phyloP scores from a whole-genome alignment of 1,140 invertebrate species.

The Colletes gigas region DNA sequence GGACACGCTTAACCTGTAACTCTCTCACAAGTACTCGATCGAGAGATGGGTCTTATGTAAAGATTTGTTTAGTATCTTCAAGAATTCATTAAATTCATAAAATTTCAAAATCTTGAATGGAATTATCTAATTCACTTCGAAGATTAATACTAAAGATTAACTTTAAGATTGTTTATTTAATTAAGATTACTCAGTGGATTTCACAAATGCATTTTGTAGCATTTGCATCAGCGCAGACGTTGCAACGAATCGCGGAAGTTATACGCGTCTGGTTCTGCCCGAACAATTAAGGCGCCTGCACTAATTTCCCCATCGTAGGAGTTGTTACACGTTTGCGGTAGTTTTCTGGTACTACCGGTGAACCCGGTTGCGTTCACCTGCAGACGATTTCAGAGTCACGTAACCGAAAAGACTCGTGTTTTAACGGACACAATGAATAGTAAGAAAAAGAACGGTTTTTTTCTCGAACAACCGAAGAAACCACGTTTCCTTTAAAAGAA shows the following conservation, averaged over 20 bases:
- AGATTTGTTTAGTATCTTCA: too few relatives aligned
- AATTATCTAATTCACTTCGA: too few relatives aligned
- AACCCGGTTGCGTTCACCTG: not conserved
- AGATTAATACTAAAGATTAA: too few relatives aligned
- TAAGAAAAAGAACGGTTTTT: slow-evolving; percentile 4
- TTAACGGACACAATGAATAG: slow-evolving; percentile 3
- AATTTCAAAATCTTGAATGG: too few relatives aligned
- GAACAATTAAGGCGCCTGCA: slow-evolving; percentile 64
- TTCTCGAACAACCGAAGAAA: not conserved
- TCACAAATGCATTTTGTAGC: slow-evolving; percentile 24
- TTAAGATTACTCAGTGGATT: slow-evolving; percentile 7
- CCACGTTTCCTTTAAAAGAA: not conserved
- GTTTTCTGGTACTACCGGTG: slow-evolving; percentile 55
- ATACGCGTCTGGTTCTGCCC: not conserved
- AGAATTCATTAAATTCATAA: too few relatives aligned
- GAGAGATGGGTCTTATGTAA: too few relatives aligned
- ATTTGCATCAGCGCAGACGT: not conserved
- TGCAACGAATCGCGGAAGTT: slow-evolving; percentile 15
- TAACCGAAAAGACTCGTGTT: slow-evolving; percentile 47
- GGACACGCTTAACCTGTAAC: too few relatives aligned
- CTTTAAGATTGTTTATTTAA: too few relatives aligned
- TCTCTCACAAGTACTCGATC: too few relatives aligned
- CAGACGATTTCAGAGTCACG: slow-evolving; percentile 52
- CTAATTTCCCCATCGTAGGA: slow-evolving; percentile 64
- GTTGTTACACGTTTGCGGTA: slow-evolving; percentile 58